These are phyloP conservation scores for Oryzaephilus surinamensis DNA, from an alignment of 1,140 invertebrate species.

Conservation along the genomic window DNA sequence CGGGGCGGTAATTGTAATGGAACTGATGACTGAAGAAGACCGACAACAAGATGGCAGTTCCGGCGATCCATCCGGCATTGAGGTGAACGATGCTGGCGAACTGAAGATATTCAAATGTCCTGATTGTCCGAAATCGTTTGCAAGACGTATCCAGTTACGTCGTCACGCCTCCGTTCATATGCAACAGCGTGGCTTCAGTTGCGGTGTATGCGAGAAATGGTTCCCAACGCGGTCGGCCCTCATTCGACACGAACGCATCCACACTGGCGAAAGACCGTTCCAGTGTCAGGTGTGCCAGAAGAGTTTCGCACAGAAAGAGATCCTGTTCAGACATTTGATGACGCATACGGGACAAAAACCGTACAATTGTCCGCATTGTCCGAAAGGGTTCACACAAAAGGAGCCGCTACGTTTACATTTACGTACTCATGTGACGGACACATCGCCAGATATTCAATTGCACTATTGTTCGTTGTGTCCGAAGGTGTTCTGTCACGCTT, in stretches of 20 bases:
- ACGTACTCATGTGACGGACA: slow-evolving; percentile 45
- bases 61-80: background rate
- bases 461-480: slow-evolving; percentile 58
- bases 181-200: slow-evolving; percentile 49
- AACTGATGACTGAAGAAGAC: slow-evolving; percentile 35
- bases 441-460: slow-evolving; percentile 45
- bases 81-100: slow-evolving; percentile 36
- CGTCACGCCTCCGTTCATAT: slow-evolving; percentile 51
- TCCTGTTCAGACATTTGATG: slow-evolving; percentile 69
- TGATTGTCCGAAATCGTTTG: slow-evolving; percentile 47
- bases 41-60: slow-evolving; percentile 3
- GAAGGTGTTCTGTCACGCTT: slow-evolving; percentile 56
- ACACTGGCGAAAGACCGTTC: slow-evolving; percentile 68
- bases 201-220: slow-evolving; percentile 61
- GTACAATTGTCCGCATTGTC: slow-evolving; percentile 64
- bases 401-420: slow-evolving; percentile 53
- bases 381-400: slow-evolving; percentile 61
- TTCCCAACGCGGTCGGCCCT: slow-evolving; percentile 73
- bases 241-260: slow-evolving; percentile 64
- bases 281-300: slow-evolving; percentile 60
- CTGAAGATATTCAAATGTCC: slow-evolving; percentile 46
- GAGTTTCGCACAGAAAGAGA: slow-evolving; percentile 67
- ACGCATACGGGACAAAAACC: slow-evolving; percentile 79
- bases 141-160: slow-evolving; percentile 45
- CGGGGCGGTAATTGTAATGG: slow-evolving; percentile 37